Conservation (phyloP, 2,113 vertebrate genomes). For the Eidolon helvum region DNA sequence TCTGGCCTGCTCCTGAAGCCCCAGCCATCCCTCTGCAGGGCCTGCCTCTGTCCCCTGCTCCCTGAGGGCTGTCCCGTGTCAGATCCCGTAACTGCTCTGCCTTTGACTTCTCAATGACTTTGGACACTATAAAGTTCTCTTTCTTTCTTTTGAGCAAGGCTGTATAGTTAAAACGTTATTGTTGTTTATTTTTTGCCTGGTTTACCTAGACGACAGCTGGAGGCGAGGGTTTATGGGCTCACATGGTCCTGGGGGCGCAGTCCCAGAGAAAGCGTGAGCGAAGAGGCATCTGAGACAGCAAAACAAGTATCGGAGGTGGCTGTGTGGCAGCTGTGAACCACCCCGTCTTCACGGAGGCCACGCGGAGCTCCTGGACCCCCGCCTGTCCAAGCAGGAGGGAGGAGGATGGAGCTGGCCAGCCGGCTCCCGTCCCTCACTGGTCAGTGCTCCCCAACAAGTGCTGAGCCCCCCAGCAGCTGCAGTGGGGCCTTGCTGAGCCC, state of each 20-base stretch:
- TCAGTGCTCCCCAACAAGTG: not conserved
- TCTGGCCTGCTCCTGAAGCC: no score
- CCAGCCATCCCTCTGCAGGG: no score
- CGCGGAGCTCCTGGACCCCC: not conserved
- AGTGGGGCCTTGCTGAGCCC: no score
- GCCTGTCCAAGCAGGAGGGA: accelerated
- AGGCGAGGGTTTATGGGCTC: not conserved
- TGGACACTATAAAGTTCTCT: not conserved
- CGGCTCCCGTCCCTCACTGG: not conserved
- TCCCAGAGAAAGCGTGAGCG: not conserved
- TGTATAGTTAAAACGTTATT: not conserved
- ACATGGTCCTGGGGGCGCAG: not conserved
- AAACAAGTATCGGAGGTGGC: no score
- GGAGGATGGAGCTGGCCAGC: not conserved
- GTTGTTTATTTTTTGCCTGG: not conserved
- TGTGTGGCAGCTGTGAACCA: no score
- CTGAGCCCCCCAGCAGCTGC: no score
- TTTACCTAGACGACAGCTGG: not conserved
- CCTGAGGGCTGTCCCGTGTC: not conserved
- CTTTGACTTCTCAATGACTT: not conserved
- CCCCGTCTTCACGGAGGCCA: not conserved
- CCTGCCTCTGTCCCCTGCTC: no score
- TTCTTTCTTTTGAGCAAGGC: not conserved
- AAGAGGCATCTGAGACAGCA: no score
- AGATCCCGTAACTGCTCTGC: not conserved